Base-by-base conservation (phyloP, 2,888 invertebrate species). In the Anticlea derivata region DNA sequence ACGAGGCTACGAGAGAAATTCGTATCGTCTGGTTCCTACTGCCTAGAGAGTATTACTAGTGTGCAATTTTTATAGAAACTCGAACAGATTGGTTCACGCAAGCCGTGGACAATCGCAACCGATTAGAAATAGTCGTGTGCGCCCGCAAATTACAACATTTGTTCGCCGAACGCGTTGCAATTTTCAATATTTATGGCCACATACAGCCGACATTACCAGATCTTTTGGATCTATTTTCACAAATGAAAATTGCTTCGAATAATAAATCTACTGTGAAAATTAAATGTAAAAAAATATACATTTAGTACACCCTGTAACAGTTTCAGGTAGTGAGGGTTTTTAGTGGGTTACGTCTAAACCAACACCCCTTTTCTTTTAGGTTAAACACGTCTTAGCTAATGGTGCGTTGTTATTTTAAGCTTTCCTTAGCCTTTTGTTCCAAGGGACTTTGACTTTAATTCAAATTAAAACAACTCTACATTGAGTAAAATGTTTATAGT, bases 1-100 rank as follows among this genome's bases (percentile, higher is more conserved):
- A 89, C 78, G 72, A 66, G 66, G 68, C 71, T 79, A 68, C 73
- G 75, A 66, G 80, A 80, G 80, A 86, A 82, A 85, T 84, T 85
- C 86, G 80, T 81, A 82, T 79, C 78, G 75, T 58, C 63, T 66
- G 72, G 61, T 73, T 73, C 75, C 77, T 79, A 75, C 67, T 51
- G 49, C 53, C 30, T 38, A 58, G 64, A 70, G 34, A 29, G 33
- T 52, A 47, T 46, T 41, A 39, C 13, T 30, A 11, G 73, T 68
- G 73, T 73, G 68, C 75, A 72, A 82, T 81, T 84, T 84, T 83
- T 83, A 82, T 83, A 71, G 74, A 69, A 70, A 68, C 63, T 52
- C 49, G 55, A 55, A 52, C 62, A 76, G 72, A 79, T 79, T 77
- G 78, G 68, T 75, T 65, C 62, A 63, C 66, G 65, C 26, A 47